Percentiles rank a stretch among this genome's conserved stretches.
phyloP scores from a whole-genome alignment of 2,797 vertebrate species.

The Characodon lateralis region DNA sequence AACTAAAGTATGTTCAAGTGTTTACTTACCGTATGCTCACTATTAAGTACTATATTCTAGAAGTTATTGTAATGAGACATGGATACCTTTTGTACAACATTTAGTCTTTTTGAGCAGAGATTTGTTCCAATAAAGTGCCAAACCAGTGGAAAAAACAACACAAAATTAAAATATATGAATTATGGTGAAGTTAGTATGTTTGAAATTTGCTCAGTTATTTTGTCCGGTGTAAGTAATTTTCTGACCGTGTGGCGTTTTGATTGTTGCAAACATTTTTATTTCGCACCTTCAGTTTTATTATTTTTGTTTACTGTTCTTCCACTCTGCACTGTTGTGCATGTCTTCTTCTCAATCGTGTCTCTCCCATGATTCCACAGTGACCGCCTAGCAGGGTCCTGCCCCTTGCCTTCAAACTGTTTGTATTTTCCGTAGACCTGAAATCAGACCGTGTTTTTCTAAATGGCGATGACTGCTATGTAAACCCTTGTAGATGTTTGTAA shows the following conservation, averaged over 20 bases:
- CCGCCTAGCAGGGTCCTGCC: conserved; percentile 70
- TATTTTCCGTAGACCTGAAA: conserved; percentile 81
- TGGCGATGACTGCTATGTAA: conserved; percentile 89
- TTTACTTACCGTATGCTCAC: conserved; percentile 92
- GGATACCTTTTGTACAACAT: conserved; percentile 87
- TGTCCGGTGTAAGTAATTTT: conserved; percentile 80
- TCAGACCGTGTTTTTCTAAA: conserved; percentile 89
- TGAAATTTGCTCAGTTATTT: conserved; percentile 85
- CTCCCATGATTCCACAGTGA: conserved; percentile 77
- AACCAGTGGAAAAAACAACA: conserved; percentile 82
- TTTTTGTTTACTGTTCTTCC: conserved; percentile 70
- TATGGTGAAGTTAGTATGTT: conserved; percentile 84
- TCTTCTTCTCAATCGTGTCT: conserved; percentile 78
- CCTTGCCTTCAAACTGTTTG: conserved; percentile 80
- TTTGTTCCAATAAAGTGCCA: conserved; percentile 99
- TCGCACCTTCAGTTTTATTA: conserved; percentile 56
- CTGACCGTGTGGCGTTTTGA: conserved; percentile 78
- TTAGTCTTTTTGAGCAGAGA: conserved; percentile 91
- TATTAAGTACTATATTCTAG: conserved; percentile 88
- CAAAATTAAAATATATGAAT: conserved; percentile 75
- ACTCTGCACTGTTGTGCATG: conserved; percentile 81
- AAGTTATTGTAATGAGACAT: conserved; percentile 87
- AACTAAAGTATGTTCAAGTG: conserved; percentile 90
- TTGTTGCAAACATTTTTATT: conserved; percentile 71
- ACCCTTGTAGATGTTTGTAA: conserved; percentile 97